Base-by-base conservation (phyloP, 2,113 vertebrate species). In the Rhineura floridana region DNA sequence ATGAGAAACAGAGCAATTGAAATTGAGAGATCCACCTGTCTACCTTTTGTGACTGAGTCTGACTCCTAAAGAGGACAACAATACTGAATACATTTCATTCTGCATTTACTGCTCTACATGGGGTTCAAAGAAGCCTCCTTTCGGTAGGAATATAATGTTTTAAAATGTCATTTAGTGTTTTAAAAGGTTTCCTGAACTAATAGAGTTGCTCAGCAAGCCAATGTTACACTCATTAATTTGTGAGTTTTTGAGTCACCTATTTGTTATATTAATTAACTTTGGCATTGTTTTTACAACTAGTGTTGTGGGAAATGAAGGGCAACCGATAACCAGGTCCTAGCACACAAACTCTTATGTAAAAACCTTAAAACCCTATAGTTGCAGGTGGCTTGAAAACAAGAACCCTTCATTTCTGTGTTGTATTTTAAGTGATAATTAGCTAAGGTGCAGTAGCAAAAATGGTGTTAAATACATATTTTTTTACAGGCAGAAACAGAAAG, bases 261-360 rank as follows among this genome's bases (percentile, higher is more conserved):
- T 83, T 90, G 59, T 59, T 93, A 86, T 52, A 59, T 90, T 80
- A 44, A 59, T 89, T 50, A 28, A 83, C 88, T 84, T 86, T 78
- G 90, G 83, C 33, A 67, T 15, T n/a, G n/a, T 6, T 5, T 4
- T 84, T 0, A 69, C 77, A 87, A 89, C 86, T 86, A 19, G 4
- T 25, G 44, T 42, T 48, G 70, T 25, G 50, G 1, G 73, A 73
- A 77, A 76, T 7, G 13, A 50, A 78, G 46, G 52, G 52, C 50
- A 78, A 50, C 12, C 30, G 76, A 78, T 52, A 52, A 50, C 50
- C 78, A 91, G 82, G 73, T 90, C 7, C 87, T 55, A 86, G 63
- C 7, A 88, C n/a, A 44, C 4, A 30, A 13, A 78, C 13, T 78
- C 30, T n/a, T 11, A n/a, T 50, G 6, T 59, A 59, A 59, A 59